Evolutionary conservation across 1,140 invertebrate species (phyloP).

Genomic region (Varroa destructor): DNA sequence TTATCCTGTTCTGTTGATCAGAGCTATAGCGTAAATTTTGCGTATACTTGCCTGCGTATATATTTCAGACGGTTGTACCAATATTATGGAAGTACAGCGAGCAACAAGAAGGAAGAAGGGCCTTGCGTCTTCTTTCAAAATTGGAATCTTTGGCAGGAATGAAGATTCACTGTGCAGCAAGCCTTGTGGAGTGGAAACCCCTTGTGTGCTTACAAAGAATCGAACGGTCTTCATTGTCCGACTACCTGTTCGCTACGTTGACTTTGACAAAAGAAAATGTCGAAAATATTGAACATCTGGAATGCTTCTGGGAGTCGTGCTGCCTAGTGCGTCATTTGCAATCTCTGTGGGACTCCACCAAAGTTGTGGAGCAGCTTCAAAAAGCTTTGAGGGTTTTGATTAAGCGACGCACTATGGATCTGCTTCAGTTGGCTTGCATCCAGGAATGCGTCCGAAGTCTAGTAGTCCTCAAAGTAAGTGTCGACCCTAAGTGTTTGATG

Average conservation of each 20-base stretch:
- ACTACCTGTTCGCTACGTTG: not conserved
- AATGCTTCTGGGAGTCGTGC: conserved; percentile 26
- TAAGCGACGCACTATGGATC: not conserved
- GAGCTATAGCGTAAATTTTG: too few species aligned
- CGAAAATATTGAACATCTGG: not conserved
- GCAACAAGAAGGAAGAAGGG: not conserved
- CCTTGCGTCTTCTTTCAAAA: conserved; percentile 1
- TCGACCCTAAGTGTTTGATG: not conserved
- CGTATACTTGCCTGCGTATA: too few species aligned
- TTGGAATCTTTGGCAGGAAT: conserved; percentile 7
- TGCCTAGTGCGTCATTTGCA: not conserved
- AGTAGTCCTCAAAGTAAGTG: not conserved
- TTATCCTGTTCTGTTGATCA: too few species aligned
- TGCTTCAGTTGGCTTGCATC: not conserved
- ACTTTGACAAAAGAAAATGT: not conserved
- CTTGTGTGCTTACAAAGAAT: not conserved
- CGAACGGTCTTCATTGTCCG: not conserved
- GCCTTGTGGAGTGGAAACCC: not conserved
- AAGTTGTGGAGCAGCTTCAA: not conserved
- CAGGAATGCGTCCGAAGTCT: conserved; percentile 14
- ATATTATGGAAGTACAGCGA: conserved; percentile 14
- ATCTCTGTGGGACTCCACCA: too few species aligned
- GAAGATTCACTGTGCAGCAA: conserved; percentile 4
- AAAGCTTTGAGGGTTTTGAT: not conserved
- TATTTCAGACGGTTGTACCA: conserved; percentile 5